A percentile compares a stretch with the other conserved stretches of the same genome.
Evolutionary conservation across 2,888 invertebrate genomes (phyloP).

Genomic region (Troides aeacus): DNA sequence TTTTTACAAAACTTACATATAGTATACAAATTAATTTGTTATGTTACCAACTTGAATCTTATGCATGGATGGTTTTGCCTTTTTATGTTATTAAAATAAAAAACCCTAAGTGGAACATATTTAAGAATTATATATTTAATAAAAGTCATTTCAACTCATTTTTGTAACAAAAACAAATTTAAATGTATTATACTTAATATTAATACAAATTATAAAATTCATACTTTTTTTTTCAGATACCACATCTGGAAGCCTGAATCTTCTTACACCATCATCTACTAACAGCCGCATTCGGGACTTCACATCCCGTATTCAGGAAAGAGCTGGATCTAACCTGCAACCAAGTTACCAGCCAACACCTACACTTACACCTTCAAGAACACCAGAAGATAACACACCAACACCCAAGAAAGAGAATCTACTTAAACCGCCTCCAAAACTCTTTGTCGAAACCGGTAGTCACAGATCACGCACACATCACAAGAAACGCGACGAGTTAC

Average conservation of each 20-base stretch:
- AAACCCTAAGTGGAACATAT: no score
- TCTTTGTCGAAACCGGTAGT: slow-evolving; percentile 60
- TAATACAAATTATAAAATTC: neutral
- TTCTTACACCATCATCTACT: slow-evolving; percentile 82
- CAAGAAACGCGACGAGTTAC: slow-evolving; percentile 65
- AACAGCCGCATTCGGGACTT: slow-evolving; percentile 79
- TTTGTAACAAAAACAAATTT: no score
- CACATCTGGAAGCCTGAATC: slow-evolving; percentile 82
- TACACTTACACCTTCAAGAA: slow-evolving; percentile 52
- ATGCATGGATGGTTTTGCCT: neutral
- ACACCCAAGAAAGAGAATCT: slow-evolving; percentile 52
- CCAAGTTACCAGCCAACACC: slow-evolving; percentile 52
- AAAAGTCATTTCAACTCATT: no score
- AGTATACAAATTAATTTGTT: neutral
- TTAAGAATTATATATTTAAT: no score
- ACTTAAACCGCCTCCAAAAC: slow-evolving; percentile 69
- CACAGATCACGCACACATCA: slow-evolving; percentile 64
- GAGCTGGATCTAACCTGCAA: slow-evolving; percentile 62
- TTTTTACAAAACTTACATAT: no score
- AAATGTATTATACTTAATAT: neutral
- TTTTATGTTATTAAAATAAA: no score
- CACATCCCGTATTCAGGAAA: slow-evolving; percentile 80
- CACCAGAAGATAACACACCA: slow-evolving; percentile 51
- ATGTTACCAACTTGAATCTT: neutral
- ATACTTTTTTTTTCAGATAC: slow-evolving; percentile 57